Conservation (phyloP, 2,888 invertebrate genomes). For the Ametastegia equiseti region DNA sequence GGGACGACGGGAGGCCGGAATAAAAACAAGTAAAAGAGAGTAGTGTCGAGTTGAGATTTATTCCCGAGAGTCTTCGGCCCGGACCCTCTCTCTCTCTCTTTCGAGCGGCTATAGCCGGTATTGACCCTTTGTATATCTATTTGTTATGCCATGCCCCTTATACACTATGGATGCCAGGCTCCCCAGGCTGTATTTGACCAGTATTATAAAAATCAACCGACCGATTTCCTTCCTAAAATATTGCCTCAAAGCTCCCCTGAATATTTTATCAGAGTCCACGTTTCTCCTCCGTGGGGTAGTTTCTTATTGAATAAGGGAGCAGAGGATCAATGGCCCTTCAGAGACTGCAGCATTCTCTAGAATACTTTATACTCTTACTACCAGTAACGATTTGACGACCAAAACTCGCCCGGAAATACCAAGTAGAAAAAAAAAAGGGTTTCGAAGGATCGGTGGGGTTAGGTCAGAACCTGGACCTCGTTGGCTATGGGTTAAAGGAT, state of each 20-base stretch:
- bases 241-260: conserved; percentile 72
- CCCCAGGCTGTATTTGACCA: conserved; percentile 76
- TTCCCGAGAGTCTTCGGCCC: conserved; percentile 64
- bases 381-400: conserved; percentile 2
- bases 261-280: conserved; percentile 75
- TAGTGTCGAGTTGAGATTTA: conserved; percentile 71
- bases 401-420: neutral
- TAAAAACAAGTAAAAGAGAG: conserved; percentile 59
- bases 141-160: conserved; percentile 75
- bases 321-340: conserved; percentile 45
- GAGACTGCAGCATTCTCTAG: conserved; percentile 29
- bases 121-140: conserved; percentile 76
- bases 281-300: conserved; percentile 35
- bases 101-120: conserved; percentile 63
- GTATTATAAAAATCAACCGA: conserved; percentile 77
- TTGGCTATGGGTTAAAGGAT: neutral
- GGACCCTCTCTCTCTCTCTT: conserved; percentile 66
- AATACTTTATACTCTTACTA: conserved; percentile 19
- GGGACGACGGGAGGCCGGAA: conserved; percentile 59
- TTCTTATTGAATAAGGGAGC: conserved; percentile 46
- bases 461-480: neutral
- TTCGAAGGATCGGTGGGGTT: neutral
- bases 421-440: neutral
- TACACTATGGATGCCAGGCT: conserved; percentile 65
- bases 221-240: conserved; percentile 76